Evolutionary conservation across 2,888 invertebrate genomes (phyloP), one percentile per base, ranked within the genome.

Genomic region (Ceraclea dissimilis): DNA sequence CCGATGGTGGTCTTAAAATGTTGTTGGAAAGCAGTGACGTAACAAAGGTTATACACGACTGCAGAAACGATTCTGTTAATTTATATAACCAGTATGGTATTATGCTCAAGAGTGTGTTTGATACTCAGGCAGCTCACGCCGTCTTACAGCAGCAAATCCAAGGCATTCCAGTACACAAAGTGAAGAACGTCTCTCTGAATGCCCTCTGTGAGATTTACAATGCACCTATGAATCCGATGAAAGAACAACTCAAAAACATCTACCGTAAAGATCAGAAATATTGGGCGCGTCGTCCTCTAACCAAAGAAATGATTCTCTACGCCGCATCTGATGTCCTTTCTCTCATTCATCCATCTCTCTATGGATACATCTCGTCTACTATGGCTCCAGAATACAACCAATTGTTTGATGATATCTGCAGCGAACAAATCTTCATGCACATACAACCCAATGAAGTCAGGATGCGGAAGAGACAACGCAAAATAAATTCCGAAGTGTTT

Each of bases 121-220:
- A 95, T 70, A 94, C 94, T 33, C 94, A 91, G 80, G 88, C 90
- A 34, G 95, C 94, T 44, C 93, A 96, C 72, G 90, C 94, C 53
- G 88, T 96, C 11, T 74, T 96, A 50, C 92, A 94, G 67, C 87
- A 86, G 67, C 94, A 94, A 74, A 90, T 92, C 66, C 90, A 88
- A 59, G 86, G 87, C 60, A 88, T 91, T 66, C 93, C 95, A 33
- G 91, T 95, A 51, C 92, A 94, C 69, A 96, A 96, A 78, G 92
- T 93, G 52, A 94, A 95, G 74, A 92, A 92, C 70, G 85, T 94
- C 49, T 92, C 93, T 64, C 78, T 96, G 57, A 93, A 93, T 76
- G 90, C 93, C 53, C 78, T 97, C 54, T 95, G 95, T 72, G 90
- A 93, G 71, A 79, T 86, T 61, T 93, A 94, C 70, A 88, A 88